Conservation (phyloP, 1,140 invertebrate species). For the Stenopsyche tienmushanensis region DNA sequence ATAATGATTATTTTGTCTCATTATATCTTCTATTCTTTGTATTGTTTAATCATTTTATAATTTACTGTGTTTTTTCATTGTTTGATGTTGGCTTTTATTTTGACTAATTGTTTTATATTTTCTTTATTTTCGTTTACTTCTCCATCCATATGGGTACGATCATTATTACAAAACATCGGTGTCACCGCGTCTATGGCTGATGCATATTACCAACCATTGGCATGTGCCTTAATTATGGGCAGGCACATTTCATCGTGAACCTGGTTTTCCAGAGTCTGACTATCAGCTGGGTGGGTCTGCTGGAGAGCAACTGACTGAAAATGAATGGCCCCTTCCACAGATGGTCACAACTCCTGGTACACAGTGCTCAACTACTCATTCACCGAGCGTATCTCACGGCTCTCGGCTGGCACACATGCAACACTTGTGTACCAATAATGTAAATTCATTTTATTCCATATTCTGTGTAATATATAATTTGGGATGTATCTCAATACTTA, state of each 20-base stretch:
- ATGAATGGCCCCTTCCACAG: constrained; percentile 33
- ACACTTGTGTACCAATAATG: constrained; percentile 17
- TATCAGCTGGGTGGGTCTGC: constrained; percentile 30
- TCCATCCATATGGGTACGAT: constrained; percentile 13
- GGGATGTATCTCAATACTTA: background rate
- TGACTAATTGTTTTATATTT: constrained; percentile 17
- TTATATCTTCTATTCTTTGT: background rate
- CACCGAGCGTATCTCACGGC: constrained; percentile 7
- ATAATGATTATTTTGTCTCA: background rate
- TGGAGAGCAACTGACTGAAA: constrained; percentile 18
- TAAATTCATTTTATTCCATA: constrained; percentile 9
- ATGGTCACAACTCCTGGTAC: constrained; percentile 12
- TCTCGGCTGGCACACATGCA: constrained; percentile 11
- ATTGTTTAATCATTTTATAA: background rate
- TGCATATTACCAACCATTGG: too few relatives aligned
- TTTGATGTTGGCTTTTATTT: constrained; percentile 16
- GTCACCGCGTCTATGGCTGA: too few relatives aligned
- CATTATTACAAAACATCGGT: constrained; percentile 2
- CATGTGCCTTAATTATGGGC: constrained; percentile 2
- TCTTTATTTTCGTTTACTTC: constrained; percentile 26
- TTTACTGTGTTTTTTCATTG: too few relatives aligned
- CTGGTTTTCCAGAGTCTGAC: constrained; percentile 40
- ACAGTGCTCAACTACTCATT: constrained; percentile 2
- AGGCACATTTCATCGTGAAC: constrained; percentile 41
- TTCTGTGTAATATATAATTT: too few relatives aligned